These are phyloP conservation scores for Solenopsis fugax DNA, from an alignment of 1,140 invertebrate species.

Conservation along the genomic window DNA sequence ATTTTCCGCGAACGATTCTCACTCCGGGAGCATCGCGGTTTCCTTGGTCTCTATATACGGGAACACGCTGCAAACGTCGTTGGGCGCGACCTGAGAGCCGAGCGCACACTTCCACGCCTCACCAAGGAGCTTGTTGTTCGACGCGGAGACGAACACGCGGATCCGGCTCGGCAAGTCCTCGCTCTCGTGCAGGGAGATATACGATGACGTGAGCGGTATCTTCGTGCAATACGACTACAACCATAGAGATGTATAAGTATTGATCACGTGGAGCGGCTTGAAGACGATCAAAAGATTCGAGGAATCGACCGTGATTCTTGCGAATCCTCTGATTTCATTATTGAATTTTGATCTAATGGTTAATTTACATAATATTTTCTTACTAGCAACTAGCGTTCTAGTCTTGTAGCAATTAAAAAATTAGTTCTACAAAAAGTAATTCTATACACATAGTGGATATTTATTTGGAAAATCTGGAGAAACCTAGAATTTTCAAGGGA, in stretches of 20 bases:
- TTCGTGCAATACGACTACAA: conserved; percentile 80
- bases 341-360: neutral
- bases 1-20: conserved; percentile 1
- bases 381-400: no score
- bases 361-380: no score
- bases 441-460: no score
- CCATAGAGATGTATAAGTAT: neutral
- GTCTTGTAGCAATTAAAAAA: no score
- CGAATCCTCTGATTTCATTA: neutral
- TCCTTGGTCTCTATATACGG: conserved; percentile 68
- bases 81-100: conserved; percentile 72
- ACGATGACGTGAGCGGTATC: conserved; percentile 72
- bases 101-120: conserved; percentile 74
- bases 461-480: no score
- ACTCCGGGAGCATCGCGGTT: neutral
- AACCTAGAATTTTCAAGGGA: no score
- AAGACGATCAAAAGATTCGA: neutral
- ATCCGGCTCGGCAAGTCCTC: conserved; percentile 73
- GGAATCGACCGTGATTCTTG: neutral
- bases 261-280: neutral
- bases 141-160: conserved; percentile 71
- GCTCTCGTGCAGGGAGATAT: conserved; percentile 73
- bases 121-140: conserved; percentile 67
- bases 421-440: no score
- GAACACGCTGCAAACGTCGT: conserved; percentile 68